Conservation (phyloP, 2,888 invertebrate genomes). For the Pseudococcus viburni region DNA sequence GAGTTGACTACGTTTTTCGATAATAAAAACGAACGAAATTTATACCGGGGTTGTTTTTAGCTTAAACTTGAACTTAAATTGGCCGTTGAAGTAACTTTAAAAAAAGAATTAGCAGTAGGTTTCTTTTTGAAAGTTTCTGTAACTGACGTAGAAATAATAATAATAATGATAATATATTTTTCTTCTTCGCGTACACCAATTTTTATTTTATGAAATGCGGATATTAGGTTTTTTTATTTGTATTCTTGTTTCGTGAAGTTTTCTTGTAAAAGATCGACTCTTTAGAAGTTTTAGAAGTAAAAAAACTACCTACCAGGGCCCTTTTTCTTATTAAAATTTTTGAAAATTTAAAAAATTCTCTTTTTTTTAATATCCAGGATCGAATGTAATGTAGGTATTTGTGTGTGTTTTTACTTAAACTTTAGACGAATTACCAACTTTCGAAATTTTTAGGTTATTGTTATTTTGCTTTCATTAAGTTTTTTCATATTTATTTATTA, state of each 20-base stretch:
- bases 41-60: neutral
- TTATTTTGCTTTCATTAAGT: neutral
- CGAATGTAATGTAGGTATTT: neutral
- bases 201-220: conserved; percentile 6
- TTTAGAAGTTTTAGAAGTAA: neutral
- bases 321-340: neutral
- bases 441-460: neutral
- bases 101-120: neutral
- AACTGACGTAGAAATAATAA: neutral
- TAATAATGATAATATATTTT: neutral
- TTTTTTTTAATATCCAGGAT: neutral
- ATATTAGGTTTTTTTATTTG: neutral
- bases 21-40: neutral
- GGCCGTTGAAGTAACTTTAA: neutral
- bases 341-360: neutral
- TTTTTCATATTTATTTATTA: neutral
- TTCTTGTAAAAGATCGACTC: neutral
- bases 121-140: neutral
- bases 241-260: neutral
- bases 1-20: neutral
- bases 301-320: neutral
- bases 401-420: neutral
- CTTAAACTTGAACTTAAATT: conserved; percentile 13
- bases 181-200: neutral
- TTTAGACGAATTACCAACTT: neutral